Base-by-base conservation (phyloP, 2,797 vertebrate genomes). In the Enteromius fasciolatus region DNA sequence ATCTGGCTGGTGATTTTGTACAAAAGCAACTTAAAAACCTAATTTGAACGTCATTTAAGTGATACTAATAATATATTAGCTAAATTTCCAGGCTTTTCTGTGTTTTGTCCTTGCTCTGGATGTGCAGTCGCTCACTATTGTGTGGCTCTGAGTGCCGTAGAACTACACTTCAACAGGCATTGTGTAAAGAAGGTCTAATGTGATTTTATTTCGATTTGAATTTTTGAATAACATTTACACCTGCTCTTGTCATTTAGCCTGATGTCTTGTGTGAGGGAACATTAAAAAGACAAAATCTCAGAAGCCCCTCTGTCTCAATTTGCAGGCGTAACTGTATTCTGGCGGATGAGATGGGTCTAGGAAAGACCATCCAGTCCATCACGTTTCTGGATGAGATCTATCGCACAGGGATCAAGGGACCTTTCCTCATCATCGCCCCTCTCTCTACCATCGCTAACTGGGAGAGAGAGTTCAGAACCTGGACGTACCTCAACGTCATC, bases 311-410 rank as follows among this genome's bases (percentile, higher is more conserved):
- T 25, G 4, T 82, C 44, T 72, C n/a, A 10, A 41, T 69, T 12
- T 25, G 70, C 92, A 99, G 98, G 86, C 95, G 96, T 86, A 99
- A 99, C 93, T 99, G 98, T 93, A 99, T 99, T 93, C 95, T 99
- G 92, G 98, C 98, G 17, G 98, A 99, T 87, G 98, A 99, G 94
- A 99, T 99, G 98, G 98, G 98, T 89, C 95, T 99, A 86, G 98
- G 98, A 50, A 99, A 99, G 93, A 99, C 98, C 84, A 99, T 99
- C 91, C 98, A 99, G 90, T 99, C 98, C 81, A 99, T 99, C 89
- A 99, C 98, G 73, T 99, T 99, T 94, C 95, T 99, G 78, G 95
- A 97, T 36, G 98, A 99, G 92, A 98, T 99, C 86, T 88, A 93
- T 78, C 95, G 95, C 77, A 92, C 95, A 36, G 97, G 97, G 83